Percentiles rank a stretch among this genome's conserved stretches.
These are phyloP conservation scores for Australoheros facetus DNA, from an alignment of 2,797 vertebrate species.

Conservation along the genomic window DNA sequence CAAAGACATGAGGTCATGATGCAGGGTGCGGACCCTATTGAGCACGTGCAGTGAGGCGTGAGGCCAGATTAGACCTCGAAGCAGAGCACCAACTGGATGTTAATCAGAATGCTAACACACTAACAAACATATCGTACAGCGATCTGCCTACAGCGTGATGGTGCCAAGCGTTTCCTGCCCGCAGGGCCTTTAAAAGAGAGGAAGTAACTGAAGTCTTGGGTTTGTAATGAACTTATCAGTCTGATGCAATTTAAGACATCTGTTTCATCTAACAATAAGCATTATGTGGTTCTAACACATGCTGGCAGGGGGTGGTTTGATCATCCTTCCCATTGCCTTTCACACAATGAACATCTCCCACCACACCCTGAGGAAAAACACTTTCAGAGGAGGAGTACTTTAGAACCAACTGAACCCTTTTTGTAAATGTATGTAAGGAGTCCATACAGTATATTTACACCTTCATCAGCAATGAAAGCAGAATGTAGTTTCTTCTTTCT, in stretches of 20 bases:
- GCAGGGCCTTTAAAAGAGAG: constrained; percentile 59
- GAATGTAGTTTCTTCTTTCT: not conserved
- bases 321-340: constrained; percentile 26
- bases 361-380: constrained; percentile 48
- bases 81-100: constrained; percentile 80
- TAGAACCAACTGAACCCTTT: not conserved
- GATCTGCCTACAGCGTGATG: constrained; percentile 82
- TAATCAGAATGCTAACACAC: constrained; percentile 83
- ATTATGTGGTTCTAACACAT: constrained; percentile 24
- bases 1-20: constrained; percentile 94
- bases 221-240: constrained; percentile 40
- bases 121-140: constrained; percentile 90
- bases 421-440: not conserved
- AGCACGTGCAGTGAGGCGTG: constrained; percentile 87
- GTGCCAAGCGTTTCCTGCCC: constrained; percentile 76
- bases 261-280: constrained; percentile 44
- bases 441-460: not conserved
- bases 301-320: constrained; percentile 41
- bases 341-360: constrained; percentile 46
- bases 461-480: not conserved
- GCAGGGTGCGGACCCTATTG: constrained; percentile 86
- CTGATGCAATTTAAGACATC: constrained; percentile 26
- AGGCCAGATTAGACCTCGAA: constrained; percentile 86
- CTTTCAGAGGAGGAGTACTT: not conserved
- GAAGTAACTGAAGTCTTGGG: constrained; percentile 56